Evolutionary conservation across 2,113 vertebrate genomes (phyloP), one percentile per base, ranked within the genome.

Genomic region (Sander lucioperca): DNA sequence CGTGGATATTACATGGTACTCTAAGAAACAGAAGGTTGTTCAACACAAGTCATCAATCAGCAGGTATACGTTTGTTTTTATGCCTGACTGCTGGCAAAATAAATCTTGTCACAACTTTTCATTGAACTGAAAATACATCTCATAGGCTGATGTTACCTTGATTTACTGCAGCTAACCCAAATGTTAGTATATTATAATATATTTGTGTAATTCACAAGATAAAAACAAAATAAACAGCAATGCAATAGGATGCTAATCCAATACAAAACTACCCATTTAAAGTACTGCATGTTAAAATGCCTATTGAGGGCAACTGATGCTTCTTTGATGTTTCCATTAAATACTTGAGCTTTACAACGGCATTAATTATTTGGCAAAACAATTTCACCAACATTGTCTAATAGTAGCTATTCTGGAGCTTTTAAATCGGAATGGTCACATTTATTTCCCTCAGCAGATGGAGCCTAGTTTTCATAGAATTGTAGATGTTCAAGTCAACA

Each of bases 1-100:
- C 95, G 97, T 98, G 92, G 98, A 99, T 96, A 98, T 99, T 96
- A 99, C 98, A 97, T 99, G 97, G 97, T 98, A 97, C 95, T 99
- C 98, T 99, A 96, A 96, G 96, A 97, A 96, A 98, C 94, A 99
- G 90, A 97, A 97, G 96, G 79, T 94, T 93, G 95, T 91, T 92
- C 76, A 93, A 88, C 77, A 93, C 67, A 87, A 71, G 81, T 88
- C 73, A 85, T 88, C 86, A 94, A 85, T 79, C 61, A 85, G 33
- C 56, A 83, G 68, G 45, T 51, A 65, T 14, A 64, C 61, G 18
- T 6, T 19, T 10, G 16, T 67, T 36, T 67, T 21, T 13, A 16
- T 61, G 19, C 43, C 48, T 36, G 33, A 23, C 7, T 66, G 25
- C 10, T 82, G 48, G 2, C 18, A 53, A 65, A 53, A 30, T 15